These are phyloP conservation scores for Uropetala carovei DNA, from an alignment of 2,888 invertebrate species.

Conservation along the genomic window DNA sequence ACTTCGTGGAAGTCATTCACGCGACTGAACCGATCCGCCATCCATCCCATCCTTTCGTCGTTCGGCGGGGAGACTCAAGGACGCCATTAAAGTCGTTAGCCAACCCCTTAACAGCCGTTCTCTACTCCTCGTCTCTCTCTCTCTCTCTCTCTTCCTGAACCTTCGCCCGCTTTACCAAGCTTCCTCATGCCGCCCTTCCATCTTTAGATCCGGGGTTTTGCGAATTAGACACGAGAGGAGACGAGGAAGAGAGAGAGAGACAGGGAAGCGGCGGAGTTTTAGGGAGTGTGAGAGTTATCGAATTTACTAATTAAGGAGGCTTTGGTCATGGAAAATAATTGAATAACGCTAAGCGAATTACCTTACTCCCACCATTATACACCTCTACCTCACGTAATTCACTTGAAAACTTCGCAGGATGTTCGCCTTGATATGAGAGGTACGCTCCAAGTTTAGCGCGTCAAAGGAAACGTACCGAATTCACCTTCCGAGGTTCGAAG, in stretches of 20 bases:
- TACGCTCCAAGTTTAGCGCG: neutral
- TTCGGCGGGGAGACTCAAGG: neutral
- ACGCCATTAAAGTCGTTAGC: slow-evolving; percentile 42
- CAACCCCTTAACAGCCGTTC: slow-evolving; percentile 44
- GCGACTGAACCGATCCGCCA: neutral
- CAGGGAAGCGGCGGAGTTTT: neutral
- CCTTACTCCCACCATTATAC: slow-evolving; percentile 24
- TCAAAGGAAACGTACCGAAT: slow-evolving; percentile 31
- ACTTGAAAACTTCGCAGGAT: slow-evolving; percentile 49
- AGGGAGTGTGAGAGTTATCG: slow-evolving; percentile 1
- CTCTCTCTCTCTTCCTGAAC: neutral
- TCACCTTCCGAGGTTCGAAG: too few relatives aligned
- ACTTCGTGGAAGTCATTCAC: neutral
- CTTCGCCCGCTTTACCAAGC: neutral
- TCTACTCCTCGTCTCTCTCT: too few relatives aligned
- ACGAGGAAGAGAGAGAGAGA: neutral
- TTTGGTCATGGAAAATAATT: slow-evolving; percentile 44
- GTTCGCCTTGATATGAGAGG: neutral
- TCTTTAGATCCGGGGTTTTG: neutral
- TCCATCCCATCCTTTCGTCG: neutral
- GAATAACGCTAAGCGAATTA: slow-evolving; percentile 29
- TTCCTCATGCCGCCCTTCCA: neutral
- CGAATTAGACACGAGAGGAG: neutral
- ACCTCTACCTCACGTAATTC: slow-evolving; percentile 24
- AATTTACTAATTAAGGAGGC: slow-evolving; percentile 37